Evolutionary conservation across 2,113 vertebrate genomes (phyloP).

Genomic region (Rhinolophus sinicus): DNA sequence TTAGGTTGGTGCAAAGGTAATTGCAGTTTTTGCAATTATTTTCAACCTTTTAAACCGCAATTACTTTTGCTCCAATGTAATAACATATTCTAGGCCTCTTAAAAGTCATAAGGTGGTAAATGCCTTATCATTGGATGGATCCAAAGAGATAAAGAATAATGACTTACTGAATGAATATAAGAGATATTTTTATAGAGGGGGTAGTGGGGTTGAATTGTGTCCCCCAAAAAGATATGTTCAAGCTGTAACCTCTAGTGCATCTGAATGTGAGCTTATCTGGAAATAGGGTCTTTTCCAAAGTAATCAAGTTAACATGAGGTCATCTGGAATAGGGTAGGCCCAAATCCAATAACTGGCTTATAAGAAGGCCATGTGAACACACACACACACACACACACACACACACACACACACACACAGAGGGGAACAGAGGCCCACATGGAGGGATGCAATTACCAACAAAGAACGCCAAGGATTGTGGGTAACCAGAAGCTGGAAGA

Average conservation of each 20-base stretch:
- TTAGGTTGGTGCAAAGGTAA: too few relatives aligned
- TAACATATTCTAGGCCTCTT: slow-evolving; percentile 21
- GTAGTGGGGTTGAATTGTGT: neutral
- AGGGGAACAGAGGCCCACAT: neutral
- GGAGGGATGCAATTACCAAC: too few relatives aligned
- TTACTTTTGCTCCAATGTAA: neutral
- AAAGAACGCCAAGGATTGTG: neutral
- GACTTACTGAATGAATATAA: neutral
- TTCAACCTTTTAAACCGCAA: too few relatives aligned
- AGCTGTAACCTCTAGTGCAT: neutral
- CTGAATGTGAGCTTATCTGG: neutral
- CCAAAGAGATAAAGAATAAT: slow-evolving; percentile 20
- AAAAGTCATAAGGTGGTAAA: slow-evolving; percentile 20
- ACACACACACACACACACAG: too few relatives aligned
- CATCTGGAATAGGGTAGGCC: neutral
- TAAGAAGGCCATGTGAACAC: neutral
- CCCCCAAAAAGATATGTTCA: neutral
- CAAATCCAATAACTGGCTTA: neutral
- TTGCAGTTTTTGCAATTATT: too few relatives aligned
- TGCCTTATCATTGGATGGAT: neutral
- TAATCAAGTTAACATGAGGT: neutral
- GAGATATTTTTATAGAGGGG: neutral
- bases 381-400: neutral
- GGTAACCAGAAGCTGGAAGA: neutral
- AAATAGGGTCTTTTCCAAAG: neutral